A percentile compares a stretch with the other conserved stretches of the same genome.
Evolutionary conservation across 2,113 vertebrate genomes (phyloP).

Genomic region (Pachycephala philippinensis): DNA sequence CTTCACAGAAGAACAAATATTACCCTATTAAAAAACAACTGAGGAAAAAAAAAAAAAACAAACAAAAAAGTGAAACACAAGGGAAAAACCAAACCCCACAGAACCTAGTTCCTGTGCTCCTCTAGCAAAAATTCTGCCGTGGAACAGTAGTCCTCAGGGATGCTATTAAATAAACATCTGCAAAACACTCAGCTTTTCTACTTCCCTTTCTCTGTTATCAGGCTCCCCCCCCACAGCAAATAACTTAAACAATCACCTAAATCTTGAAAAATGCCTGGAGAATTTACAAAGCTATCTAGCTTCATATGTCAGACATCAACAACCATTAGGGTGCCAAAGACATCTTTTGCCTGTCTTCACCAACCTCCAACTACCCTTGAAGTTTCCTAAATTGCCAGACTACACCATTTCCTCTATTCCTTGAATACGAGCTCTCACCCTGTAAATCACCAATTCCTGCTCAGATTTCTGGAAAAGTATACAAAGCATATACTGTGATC

Average conservation of each 20-base stretch:
- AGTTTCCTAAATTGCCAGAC: neutral
- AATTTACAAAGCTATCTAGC: neutral
- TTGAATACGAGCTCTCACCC: neutral
- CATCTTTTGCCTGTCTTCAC: neutral
- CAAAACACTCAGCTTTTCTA: neutral
- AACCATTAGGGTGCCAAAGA: neutral
- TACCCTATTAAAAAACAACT: neutral
- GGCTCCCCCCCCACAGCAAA: neutral
- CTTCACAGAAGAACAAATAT: neutral
- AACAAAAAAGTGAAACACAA: too few relatives aligned
- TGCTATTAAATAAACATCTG: neutral
- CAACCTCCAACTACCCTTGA: neutral
- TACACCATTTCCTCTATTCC: neutral
- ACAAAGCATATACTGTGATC: neutral
- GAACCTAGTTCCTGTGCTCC: neutral
- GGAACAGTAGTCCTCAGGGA: neutral
- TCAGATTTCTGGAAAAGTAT: neutral
- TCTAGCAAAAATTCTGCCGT: neutral
- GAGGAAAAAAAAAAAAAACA: neutral
- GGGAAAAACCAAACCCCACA: accelerated
- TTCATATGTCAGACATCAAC: neutral
- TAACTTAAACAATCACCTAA: neutral
- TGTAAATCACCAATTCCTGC: neutral
- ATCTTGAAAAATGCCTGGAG: neutral
- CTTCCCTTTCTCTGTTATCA: neutral